These are phyloP conservation scores for Diabrotica balteata DNA, from an alignment of 2,888 invertebrate species.

Conservation along the genomic window DNA sequence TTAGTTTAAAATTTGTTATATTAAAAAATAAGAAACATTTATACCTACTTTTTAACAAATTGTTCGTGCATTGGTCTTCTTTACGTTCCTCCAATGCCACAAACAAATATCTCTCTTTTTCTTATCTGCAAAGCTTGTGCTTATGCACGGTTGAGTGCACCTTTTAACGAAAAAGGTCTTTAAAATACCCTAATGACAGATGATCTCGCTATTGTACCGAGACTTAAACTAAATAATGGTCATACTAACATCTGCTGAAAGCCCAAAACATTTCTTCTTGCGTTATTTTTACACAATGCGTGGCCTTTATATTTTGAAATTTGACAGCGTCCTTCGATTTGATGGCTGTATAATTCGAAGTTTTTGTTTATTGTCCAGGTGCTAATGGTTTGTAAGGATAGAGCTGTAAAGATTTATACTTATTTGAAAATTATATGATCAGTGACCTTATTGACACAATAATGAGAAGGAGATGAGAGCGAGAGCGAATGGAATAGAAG, in stretches of 20 bases:
- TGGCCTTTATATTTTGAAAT: constrained; percentile 9
- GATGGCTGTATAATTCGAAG: constrained; percentile 13
- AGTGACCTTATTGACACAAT: too few species aligned
- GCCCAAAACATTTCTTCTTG: constrained; percentile 16
- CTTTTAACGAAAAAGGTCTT: constrained; percentile 12
- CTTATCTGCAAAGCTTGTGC: too few species aligned
- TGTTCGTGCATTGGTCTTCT: too few species aligned
- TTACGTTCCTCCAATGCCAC: too few species aligned
- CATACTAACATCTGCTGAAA: constrained; percentile 23
- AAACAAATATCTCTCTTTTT: too few species aligned
- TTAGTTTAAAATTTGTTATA: too few species aligned
- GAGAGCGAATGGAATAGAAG: too few species aligned
- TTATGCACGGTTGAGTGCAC: constrained; percentile 7
- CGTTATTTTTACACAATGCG: constrained; percentile 19
- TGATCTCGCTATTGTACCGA: constrained; percentile 23
- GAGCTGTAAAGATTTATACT: too few species aligned
- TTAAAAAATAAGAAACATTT: too few species aligned
- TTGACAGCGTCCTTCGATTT: background rate
- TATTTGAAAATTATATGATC: too few species aligned
- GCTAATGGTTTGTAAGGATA: background rate
- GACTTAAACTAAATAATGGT: constrained; percentile 14
- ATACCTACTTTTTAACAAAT: too few species aligned
- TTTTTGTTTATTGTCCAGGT: constrained; percentile 10
- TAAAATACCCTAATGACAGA: constrained; percentile 23
- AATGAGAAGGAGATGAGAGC: too few species aligned